A percentile compares a stretch with the other conserved stretches of the same genome.
Conservation (phyloP, 2,797 vertebrate species). For the Alauda arvensis region DNA sequence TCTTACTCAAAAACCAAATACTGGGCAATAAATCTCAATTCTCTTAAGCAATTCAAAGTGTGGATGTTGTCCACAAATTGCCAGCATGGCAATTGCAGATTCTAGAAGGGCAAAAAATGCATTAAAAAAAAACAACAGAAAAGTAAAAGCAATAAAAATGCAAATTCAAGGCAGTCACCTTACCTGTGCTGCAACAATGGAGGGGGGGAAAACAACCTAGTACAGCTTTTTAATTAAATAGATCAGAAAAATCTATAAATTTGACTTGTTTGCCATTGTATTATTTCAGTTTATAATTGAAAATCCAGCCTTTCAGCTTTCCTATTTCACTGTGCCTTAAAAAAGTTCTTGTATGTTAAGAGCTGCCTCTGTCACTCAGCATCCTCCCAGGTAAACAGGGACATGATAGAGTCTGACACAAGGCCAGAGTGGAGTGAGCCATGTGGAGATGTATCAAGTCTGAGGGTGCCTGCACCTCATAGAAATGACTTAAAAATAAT, state of each 20-base stretch:
- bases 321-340: background rate
- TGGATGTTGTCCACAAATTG: background rate
- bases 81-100: background rate
- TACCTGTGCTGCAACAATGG: background rate
- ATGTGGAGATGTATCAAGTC: no score
- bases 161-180: background rate
- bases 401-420: no score
- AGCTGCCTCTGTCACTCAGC: background rate
- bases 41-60: background rate
- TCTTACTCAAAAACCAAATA: background rate
- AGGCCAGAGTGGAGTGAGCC: no score
- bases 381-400: background rate
- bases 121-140: background rate
- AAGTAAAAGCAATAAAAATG: background rate
- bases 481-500: no score
- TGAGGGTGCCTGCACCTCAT: no score
- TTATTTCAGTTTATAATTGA: background rate
- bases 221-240: background rate
- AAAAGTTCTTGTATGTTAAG: background rate
- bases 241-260: background rate
- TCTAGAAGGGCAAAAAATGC: background rate
- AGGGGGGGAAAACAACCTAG: background rate
- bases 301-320: background rate
- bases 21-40: background rate
- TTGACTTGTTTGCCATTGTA: background rate